phyloP scores from a whole-genome alignment of 2,888 invertebrate species.

The Ceriagrion tenellum region DNA sequence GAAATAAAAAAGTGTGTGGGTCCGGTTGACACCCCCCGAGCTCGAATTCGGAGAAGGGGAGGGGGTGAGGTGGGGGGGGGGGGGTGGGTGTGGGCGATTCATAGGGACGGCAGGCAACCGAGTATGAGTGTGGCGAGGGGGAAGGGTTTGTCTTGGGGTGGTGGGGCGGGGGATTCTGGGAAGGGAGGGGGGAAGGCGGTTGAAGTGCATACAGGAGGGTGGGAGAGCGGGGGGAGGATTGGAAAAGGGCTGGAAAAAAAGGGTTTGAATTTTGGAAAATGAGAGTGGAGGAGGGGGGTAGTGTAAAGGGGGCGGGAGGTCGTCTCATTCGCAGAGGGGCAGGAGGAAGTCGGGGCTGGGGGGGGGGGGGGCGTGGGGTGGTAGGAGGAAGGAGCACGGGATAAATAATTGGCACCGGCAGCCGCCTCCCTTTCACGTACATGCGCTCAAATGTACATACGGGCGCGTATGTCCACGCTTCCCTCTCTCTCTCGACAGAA shows the following conservation, averaged over 20 bases:
- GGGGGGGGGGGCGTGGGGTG: too few species aligned
- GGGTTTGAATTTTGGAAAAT: constrained; percentile 58
- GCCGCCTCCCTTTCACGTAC: not conserved
- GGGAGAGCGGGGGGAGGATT: not conserved
- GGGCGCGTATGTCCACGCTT: not conserved
- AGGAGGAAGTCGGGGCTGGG: not conserved
- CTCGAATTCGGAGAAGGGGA: too few species aligned
- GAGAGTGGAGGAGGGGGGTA: not conserved
- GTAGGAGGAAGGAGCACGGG: not conserved
- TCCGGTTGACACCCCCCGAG: not conserved
- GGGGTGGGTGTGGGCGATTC: constrained; percentile 1
- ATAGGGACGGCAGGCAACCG: not conserved
- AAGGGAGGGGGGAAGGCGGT: too few species aligned
- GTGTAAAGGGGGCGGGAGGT: not conserved
- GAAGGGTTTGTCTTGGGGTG: too few species aligned
- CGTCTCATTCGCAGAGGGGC: too few species aligned
- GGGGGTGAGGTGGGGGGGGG: not conserved
- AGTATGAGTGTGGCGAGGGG: not conserved
- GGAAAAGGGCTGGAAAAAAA: constrained; percentile 21
- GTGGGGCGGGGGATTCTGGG: too few species aligned
- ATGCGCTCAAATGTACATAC: too few species aligned
- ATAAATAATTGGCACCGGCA: constrained; percentile 53
- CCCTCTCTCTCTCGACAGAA: not conserved
- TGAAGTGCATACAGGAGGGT: not conserved
- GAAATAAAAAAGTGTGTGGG: not conserved